Evolutionary conservation across 2,888 invertebrate species (phyloP).

Genomic region (Therioaphis trifolii): DNA sequence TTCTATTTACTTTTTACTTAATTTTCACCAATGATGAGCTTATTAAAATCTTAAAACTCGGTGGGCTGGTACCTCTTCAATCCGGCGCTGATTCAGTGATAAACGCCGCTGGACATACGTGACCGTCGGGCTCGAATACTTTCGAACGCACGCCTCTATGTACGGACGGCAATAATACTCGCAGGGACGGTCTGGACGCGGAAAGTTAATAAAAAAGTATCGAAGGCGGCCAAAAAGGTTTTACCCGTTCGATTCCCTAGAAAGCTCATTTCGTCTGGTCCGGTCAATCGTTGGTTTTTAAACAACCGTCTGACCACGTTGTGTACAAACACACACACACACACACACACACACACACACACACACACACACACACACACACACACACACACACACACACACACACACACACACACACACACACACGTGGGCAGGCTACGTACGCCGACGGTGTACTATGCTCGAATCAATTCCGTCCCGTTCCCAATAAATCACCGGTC

Average conservation of each 20-base stretch:
- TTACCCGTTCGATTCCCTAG: neutral
- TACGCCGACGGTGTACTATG: neutral
- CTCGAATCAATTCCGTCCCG: neutral
- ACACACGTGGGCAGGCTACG: neutral
- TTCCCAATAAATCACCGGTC: too few species aligned
- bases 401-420: neutral
- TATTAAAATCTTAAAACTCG: too few species aligned
- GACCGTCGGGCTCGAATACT: too few species aligned
- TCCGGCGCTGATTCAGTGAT: too few species aligned
- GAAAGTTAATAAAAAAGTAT: conserved; percentile 18
- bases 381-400: neutral
- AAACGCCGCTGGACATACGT: too few species aligned
- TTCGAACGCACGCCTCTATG: neutral
- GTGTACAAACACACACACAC: neutral
- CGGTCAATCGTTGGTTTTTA: conserved; percentile 20
- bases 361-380: neutral
- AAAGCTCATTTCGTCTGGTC: conserved; percentile 32
- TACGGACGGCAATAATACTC: neutral
- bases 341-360: neutral
- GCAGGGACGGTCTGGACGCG: neutral
- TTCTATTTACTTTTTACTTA: too few species aligned
- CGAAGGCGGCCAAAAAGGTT: neutral
- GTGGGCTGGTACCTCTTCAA: too few species aligned
- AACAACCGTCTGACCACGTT: conserved; percentile 27
- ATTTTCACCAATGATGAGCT: too few species aligned